These are phyloP conservation scores for Aurelia sp. DNA, from an alignment of 30 jellyfish, hydroid and myxozoan species.

Conservation along the genomic window DNA sequence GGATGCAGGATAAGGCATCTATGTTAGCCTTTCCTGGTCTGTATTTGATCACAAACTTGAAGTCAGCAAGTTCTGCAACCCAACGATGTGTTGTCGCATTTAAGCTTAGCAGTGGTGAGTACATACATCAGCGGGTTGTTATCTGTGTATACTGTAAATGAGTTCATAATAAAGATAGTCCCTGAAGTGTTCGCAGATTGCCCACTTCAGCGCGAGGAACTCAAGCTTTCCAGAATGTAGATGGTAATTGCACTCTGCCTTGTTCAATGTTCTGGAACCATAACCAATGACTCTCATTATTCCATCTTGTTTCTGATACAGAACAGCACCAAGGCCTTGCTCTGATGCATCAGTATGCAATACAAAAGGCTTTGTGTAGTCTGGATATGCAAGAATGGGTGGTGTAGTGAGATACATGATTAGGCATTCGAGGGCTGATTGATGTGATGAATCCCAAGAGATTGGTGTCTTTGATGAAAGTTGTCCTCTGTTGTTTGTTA, in stretches of 20 bases:
- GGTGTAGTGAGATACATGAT: slow-evolving; percentile 10
- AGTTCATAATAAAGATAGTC: slow-evolving; percentile 7
- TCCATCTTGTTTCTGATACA: slow-evolving; percentile 31
- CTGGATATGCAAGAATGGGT: slow-evolving; percentile 27
- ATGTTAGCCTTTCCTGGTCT: slow-evolving; percentile 54
- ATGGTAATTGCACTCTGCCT: slow-evolving; percentile 22
- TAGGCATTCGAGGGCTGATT: background rate
- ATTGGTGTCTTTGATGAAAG: slow-evolving; percentile 19
- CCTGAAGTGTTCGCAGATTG: slow-evolving; percentile 16
- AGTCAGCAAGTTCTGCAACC: slow-evolving; percentile 55
- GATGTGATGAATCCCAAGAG: slow-evolving; percentile 6
- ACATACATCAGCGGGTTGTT: slow-evolving; percentile 25
- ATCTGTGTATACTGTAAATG: slow-evolving; percentile 26
- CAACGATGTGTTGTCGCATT: slow-evolving; percentile 40
- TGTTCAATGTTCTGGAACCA: slow-evolving; percentile 24
- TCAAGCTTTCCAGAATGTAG: background rate
- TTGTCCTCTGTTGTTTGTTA: slow-evolving; percentile 16
- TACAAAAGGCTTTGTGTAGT: too few relatives aligned
- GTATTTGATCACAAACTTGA: slow-evolving; percentile 32
- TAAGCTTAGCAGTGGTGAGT: slow-evolving; percentile 32
- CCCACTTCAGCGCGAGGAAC: slow-evolving; percentile 27
- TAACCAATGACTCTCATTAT: slow-evolving; percentile 25
- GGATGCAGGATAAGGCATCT: slow-evolving; percentile 30
- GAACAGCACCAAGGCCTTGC: slow-evolving; percentile 58
- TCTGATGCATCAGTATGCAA: slow-evolving; percentile 56